These are phyloP conservation scores for Pharmacophagus antenor DNA, from an alignment of 2,888 invertebrate genomes.

Conservation along the genomic window DNA sequence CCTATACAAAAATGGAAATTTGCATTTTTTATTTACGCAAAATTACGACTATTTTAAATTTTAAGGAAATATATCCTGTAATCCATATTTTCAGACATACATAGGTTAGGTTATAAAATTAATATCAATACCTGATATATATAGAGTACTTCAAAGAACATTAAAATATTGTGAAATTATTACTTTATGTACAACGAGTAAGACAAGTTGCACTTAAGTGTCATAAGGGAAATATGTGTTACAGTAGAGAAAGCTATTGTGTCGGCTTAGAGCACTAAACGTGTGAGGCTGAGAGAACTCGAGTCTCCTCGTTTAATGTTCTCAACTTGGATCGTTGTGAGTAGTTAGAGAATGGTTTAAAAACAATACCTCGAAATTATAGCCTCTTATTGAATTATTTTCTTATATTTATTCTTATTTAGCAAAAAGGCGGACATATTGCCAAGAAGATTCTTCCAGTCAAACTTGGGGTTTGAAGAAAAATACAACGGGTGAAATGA, in stretches of 20 bases:
- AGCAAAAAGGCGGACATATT: too few species aligned
- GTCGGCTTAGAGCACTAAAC: conserved; percentile 2
- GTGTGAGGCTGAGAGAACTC: neutral
- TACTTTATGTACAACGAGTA: neutral
- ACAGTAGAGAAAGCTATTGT: conserved; percentile 2
- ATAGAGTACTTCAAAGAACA: too few species aligned
- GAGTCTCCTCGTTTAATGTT: neutral
- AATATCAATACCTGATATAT: too few species aligned
- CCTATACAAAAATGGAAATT: conserved; percentile 42
- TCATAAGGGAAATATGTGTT: neutral
- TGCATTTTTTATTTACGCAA: conserved; percentile 34
- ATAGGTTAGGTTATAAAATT: too few species aligned
- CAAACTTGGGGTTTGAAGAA: too few species aligned
- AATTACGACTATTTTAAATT: neutral
- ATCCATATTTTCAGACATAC: too few species aligned
- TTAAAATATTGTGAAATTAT: neutral
- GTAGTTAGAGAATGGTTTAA: neutral
- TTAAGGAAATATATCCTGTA: too few species aligned
- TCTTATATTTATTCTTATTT: too few species aligned
- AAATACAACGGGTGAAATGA: too few species aligned
- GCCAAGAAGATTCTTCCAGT: neutral
- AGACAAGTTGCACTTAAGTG: neutral
- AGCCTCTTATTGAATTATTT: neutral
- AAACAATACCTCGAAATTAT: neutral
- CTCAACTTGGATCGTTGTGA: neutral